These are phyloP conservation scores for Alcis repandata DNA, from an alignment of 2,888 invertebrate species.

Conservation along the genomic window DNA sequence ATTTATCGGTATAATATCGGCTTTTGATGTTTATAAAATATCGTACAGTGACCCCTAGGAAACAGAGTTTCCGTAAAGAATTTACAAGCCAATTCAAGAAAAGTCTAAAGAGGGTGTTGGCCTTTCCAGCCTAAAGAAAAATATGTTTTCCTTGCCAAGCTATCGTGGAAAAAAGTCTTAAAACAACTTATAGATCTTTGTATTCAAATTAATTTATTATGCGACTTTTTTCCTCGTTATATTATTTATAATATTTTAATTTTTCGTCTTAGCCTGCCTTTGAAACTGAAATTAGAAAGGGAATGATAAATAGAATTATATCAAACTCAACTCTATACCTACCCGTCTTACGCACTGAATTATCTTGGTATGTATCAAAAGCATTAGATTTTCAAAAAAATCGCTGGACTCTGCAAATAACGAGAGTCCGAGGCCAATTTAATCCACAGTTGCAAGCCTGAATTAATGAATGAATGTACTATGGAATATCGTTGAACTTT, in stretches of 20 bases:
- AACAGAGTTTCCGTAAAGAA: constrained; percentile 15
- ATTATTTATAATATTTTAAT: no score
- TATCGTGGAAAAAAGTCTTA: constrained; percentile 4
- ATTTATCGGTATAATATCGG: constrained; percentile 4
- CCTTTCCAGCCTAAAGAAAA: constrained; percentile 24
- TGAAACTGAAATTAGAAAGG: no score
- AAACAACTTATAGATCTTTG: not conserved
- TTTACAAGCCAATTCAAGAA: constrained; percentile 29
- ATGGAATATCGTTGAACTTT: constrained; percentile 20
- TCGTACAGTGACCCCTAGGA: constrained; percentile 33
- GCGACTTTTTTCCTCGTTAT: no score
- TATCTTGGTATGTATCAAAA: not conserved
- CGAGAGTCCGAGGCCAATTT: constrained; percentile 2
- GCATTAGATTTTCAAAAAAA: not conserved
- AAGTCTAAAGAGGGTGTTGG: constrained; percentile 31
- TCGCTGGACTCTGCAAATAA: not conserved
- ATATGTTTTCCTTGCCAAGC: constrained; percentile 6
- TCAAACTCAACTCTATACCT: not conserved
- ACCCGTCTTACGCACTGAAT: not conserved
- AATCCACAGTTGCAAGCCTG: constrained; percentile 19
- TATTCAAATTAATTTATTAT: not conserved
- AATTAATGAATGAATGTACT: no score
- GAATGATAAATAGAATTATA: no score
- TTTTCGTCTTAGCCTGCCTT: no score
- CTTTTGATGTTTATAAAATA: constrained; percentile 10